These are phyloP conservation scores for Pogonophryne albipinna DNA, from an alignment of 2,797 vertebrate genomes.

Conservation along the genomic window DNA sequence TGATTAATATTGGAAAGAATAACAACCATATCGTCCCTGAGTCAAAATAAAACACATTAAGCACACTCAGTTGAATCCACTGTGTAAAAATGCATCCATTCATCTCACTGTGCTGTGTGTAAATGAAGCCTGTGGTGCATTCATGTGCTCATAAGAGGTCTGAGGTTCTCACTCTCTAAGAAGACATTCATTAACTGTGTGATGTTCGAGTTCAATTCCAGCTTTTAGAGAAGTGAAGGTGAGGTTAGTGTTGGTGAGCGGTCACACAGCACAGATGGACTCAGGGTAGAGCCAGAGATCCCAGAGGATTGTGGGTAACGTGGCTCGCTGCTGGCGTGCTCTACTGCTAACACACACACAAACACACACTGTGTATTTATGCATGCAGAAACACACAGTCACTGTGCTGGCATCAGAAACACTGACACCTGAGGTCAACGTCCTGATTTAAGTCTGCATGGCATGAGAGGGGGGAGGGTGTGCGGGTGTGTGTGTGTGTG, in stretches of 20 bases:
- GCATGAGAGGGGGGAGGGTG: slow-evolving; percentile 21
- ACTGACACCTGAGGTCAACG: slow-evolving; percentile 68
- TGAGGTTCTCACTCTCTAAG: background rate
- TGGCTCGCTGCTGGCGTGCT: slow-evolving; percentile 53
- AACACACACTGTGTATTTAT: slow-evolving; percentile 41
- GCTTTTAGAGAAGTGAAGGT: background rate
- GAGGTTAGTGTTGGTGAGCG: background rate
- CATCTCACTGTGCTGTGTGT: background rate
- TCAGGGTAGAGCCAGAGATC: slow-evolving; percentile 62
- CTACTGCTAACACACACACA: slow-evolving; percentile 25
- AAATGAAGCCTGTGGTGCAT: background rate
- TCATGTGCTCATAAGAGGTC: slow-evolving; percentile 14
- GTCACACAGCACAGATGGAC: slow-evolving; percentile 70
- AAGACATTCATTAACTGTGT: background rate
- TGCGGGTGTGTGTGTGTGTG: too few relatives aligned
- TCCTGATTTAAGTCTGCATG: slow-evolving; percentile 59
- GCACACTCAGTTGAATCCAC: slow-evolving; percentile 9
- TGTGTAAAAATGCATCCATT: too few relatives aligned
- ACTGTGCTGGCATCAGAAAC: slow-evolving; percentile 47
- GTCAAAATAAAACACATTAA: background rate
- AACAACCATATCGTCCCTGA: too few relatives aligned
- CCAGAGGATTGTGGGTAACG: slow-evolving; percentile 71
- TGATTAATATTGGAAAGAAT: too few relatives aligned
- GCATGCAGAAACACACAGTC: slow-evolving; percentile 41
- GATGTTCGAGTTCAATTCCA: background rate